Conservation (phyloP, 2,888 invertebrate species). For the Nymphalis polychloros region DNA sequence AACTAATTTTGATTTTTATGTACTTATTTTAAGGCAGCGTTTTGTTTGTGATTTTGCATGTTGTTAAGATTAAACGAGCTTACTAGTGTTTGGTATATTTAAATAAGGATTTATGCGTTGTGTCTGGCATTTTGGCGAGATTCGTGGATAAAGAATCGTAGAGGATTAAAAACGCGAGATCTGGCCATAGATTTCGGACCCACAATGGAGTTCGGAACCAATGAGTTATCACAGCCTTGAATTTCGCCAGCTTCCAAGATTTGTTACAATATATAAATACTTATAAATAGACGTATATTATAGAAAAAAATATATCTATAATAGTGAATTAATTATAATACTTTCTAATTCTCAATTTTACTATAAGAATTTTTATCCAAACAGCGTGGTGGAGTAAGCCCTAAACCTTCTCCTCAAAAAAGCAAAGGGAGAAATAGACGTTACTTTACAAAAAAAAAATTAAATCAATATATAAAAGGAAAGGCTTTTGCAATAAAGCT, state of each 20-base stretch:
- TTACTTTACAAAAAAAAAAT: too few relatives aligned
- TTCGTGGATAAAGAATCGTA: slow-evolving; percentile 73
- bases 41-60: slow-evolving; percentile 38
- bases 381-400: too few relatives aligned
- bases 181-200: slow-evolving; percentile 59
- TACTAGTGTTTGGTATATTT: slow-evolving; percentile 66
- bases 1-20: slow-evolving; percentile 46
- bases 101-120: slow-evolving; percentile 81
- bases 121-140: slow-evolving; percentile 80
- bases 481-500: too few relatives aligned
- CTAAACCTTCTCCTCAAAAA: too few relatives aligned
- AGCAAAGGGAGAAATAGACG: too few relatives aligned
- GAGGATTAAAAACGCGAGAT: slow-evolving; percentile 65
- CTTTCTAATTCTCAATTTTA: background rate
- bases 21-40: slow-evolving; percentile 42
- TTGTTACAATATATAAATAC: slow-evolving; percentile 8
- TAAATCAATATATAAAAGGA: too few relatives aligned
- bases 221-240: slow-evolving; percentile 54
- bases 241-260: slow-evolving; percentile 37
- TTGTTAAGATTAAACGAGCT: slow-evolving; percentile 45
- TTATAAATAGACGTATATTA: background rate
- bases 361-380: too few relatives aligned
- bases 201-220: slow-evolving; percentile 52
- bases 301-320: too few relatives aligned
- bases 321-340: background rate